Evolutionary conservation across 2,113 vertebrate species (phyloP), one percentile per base, ranked within the genome.

Genomic region (Ochotona princeps): DNA sequence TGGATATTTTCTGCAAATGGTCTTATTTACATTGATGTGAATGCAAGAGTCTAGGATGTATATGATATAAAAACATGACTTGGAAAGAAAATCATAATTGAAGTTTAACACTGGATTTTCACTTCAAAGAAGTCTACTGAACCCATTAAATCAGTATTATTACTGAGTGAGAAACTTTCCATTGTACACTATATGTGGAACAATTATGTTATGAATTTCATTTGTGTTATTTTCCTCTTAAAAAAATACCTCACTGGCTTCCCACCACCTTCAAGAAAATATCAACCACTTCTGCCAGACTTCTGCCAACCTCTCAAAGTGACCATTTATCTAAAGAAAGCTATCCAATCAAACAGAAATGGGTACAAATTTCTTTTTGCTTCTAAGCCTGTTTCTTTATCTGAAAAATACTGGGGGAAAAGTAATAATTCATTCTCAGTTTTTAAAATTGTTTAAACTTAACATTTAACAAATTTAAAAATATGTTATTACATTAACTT

Each of bases 61-160:
- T 20, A 17, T 73, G 35, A 60, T 20, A 44, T 26, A 73, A 88
- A 93, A 26, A 35, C 76, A 74, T 7, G 30, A 8, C 32, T 15
- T 86, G 61, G 82, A 85, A 89, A 63, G 57, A 79, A 89, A 81
- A 25, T 15, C 11, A 20, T 15, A 81, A 12, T 26, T 51, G 44
- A 84, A 49, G 30, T 66, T 66, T 74, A 84, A 83, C 72, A 84
- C 23, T 66, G 65, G 5, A 28, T 87, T 93, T 74, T 81, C 54
- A 3, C 38, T 84, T 66, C 18, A 5, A 79, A 91, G 57, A 82
- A 35, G 51, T 28, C 5, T 7, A 15, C 14, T 3, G 3, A 44
- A 1, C 25, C 35, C 7, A 25, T 65, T 30, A 81, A 10, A 38
- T n/a, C 35, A 30, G 85, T 28, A 18, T 67, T 38, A 54, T 70